Percentiles rank a stretch among this genome's conserved stretches.
phyloP scores from a whole-genome alignment of 2,888 invertebrate genomes.

The Mallateleia sp. region DNA sequence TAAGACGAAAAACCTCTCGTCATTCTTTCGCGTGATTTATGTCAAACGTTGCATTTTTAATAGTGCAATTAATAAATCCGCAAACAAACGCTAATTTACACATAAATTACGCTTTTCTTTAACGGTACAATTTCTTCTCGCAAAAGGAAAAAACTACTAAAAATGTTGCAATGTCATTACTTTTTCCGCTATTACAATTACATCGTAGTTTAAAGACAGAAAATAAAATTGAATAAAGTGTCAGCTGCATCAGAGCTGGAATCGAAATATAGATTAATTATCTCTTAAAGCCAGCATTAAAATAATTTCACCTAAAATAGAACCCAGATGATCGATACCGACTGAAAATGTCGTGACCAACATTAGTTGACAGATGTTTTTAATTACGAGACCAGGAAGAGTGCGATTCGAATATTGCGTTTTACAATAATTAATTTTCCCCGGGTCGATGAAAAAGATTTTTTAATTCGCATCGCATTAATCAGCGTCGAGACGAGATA shows the following conservation, averaged over 20 bases:
- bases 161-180: neutral
- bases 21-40: slow-evolving; percentile 10
- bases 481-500: slow-evolving; percentile 1
- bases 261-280: neutral
- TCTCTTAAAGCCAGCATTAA: neutral
- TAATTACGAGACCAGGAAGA: slow-evolving; percentile 13
- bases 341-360: slow-evolving; percentile 13
- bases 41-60: slow-evolving; percentile 26
- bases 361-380: slow-evolving; percentile 44
- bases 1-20: neutral
- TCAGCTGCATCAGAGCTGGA: neutral
- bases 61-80: no score
- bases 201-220: neutral
- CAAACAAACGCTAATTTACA: no score
- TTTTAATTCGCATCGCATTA: slow-evolving; percentile 2
- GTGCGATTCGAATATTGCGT: slow-evolving; percentile 2
- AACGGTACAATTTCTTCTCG: slow-evolving; percentile 4
- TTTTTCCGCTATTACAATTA: slow-evolving; percentile 1
- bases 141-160: neutral
- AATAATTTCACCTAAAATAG: slow-evolving; percentile 16
- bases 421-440: slow-evolving; percentile 23
- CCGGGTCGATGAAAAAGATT: slow-evolving; percentile 15
- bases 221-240: neutral
- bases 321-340: slow-evolving; percentile 4
- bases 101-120: no score